These are phyloP conservation scores for Latrodectus hesperus DNA, from an alignment of 2,888 invertebrate species.

Conservation along the genomic window DNA sequence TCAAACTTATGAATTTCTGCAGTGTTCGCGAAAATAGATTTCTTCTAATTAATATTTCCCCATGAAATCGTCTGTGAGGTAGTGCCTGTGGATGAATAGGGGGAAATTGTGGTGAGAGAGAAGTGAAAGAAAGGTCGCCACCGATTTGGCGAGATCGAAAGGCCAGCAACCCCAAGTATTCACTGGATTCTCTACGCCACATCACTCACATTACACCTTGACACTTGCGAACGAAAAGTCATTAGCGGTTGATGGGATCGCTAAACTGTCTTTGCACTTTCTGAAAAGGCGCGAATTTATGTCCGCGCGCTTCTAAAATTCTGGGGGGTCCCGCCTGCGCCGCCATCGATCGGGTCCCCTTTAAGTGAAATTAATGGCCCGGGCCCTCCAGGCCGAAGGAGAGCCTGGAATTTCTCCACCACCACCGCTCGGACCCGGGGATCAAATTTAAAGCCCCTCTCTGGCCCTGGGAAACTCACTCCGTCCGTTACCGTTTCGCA, in stretches of 20 bases:
- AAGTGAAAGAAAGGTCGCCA: conserved; percentile 1
- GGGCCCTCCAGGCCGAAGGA: conserved; percentile 28
- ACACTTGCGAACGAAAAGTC: conserved; percentile 68
- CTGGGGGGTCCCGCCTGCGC: conserved; percentile 20
- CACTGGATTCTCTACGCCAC: conserved; percentile 63
- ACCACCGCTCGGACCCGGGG: conserved; percentile 51
- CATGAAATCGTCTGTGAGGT: too few species aligned
- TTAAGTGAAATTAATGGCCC: conserved; percentile 68
- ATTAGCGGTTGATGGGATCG: conserved; percentile 68
- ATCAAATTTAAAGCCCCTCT: conserved; percentile 65
- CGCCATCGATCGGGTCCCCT: conserved; percentile 39
- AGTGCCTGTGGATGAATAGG: too few species aligned
- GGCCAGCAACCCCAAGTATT: conserved; percentile 12
- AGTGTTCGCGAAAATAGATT: too few species aligned
- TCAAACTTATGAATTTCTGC: too few species aligned
- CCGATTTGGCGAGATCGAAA: conserved; percentile 9
- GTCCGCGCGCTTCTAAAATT: conserved; percentile 67
- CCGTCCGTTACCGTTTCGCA: neutral
- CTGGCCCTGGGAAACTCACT: neutral
- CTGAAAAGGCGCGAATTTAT: conserved; percentile 65
- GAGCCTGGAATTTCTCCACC: conserved; percentile 19
- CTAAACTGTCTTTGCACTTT: conserved; percentile 68
- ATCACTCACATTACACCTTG: conserved; percentile 68
- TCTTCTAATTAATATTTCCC: too few species aligned
- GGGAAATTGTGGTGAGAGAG: neutral